These are phyloP conservation scores for Chrysocyon brachyurus DNA, from an alignment of 2,797 vertebrate genomes.

Conservation along the genomic window DNA sequence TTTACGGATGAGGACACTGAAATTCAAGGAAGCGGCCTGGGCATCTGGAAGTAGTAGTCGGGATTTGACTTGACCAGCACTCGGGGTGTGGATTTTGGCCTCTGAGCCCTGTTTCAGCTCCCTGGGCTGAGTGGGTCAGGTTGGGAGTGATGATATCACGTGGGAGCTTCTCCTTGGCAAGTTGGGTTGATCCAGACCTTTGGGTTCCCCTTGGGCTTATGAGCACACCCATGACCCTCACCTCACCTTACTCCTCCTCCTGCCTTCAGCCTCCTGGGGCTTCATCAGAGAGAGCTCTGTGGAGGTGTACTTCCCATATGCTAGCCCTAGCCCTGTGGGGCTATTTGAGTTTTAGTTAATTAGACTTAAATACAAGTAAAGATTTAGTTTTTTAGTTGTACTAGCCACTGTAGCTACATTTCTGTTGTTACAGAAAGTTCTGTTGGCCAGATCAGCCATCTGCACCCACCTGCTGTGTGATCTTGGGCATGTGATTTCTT, in stretches of 20 bases:
- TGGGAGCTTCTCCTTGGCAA: neutral
- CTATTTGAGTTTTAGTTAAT: neutral
- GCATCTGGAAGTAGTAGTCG: neutral
- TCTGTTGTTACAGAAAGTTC: neutral
- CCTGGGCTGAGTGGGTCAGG: neutral
- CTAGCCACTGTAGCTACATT: neutral
- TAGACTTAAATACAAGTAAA: neutral
- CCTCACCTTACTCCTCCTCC: neutral
- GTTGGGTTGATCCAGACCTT: neutral
- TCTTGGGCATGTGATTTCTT: neutral
- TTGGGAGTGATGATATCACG: accelerated
- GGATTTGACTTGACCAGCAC: neutral
- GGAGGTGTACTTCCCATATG: neutral
- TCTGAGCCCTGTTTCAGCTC: neutral
- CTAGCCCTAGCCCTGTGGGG: neutral
- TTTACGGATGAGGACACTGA: neutral
- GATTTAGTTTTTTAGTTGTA: neutral
- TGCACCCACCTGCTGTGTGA: accelerated
- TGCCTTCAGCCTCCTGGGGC: neutral
- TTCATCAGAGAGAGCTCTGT: neutral
- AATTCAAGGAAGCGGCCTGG: neutral
- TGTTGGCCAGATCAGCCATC: neutral
- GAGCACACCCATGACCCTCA: accelerated
- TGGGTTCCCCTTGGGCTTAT: accelerated
- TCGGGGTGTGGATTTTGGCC: neutral